Conservation (phyloP, 2,888 invertebrate species). For the Melinaea menophilus region DNA sequence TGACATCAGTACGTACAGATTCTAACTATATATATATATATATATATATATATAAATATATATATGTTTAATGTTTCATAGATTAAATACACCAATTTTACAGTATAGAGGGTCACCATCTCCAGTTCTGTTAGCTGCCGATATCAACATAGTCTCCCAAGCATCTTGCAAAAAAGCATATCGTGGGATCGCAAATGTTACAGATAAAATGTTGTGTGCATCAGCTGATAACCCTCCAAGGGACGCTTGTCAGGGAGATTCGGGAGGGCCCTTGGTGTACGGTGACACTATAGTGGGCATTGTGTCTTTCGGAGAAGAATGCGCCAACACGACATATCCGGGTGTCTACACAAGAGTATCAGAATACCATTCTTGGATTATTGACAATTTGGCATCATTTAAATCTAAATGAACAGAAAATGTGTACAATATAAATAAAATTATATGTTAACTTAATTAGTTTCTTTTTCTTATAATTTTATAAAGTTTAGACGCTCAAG, state of each 20-base stretch:
- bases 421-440: not conserved
- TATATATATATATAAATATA: no score
- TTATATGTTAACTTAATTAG: no score
- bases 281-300: slow-evolving; percentile 68
- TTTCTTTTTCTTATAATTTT: no score
- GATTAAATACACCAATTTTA: not conserved
- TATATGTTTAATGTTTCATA: not conserved
- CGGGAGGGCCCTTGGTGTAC: slow-evolving; percentile 79
- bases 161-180: slow-evolving; percentile 58
- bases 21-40: no score
- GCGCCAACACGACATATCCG: slow-evolving; percentile 71
- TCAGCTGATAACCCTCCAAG: slow-evolving; percentile 48
- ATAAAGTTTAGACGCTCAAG: no score
- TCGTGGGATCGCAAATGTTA: slow-evolving; percentile 48
- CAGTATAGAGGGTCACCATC: slow-evolving; percentile 60
- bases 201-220: slow-evolving; percentile 68
- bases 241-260: slow-evolving; percentile 77
- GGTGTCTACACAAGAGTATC: slow-evolving; percentile 78
- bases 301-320: slow-evolving; percentile 79
- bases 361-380: slow-evolving; percentile 56
- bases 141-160: slow-evolving; percentile 60
- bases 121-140: slow-evolving; percentile 53
- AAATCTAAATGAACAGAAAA: not conserved
- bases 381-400: slow-evolving; percentile 18
- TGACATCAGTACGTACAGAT: slow-evolving; percentile 42